Evolutionary conservation across 2,888 invertebrate genomes (phyloP).

Genomic region (Erebia aethiops): DNA sequence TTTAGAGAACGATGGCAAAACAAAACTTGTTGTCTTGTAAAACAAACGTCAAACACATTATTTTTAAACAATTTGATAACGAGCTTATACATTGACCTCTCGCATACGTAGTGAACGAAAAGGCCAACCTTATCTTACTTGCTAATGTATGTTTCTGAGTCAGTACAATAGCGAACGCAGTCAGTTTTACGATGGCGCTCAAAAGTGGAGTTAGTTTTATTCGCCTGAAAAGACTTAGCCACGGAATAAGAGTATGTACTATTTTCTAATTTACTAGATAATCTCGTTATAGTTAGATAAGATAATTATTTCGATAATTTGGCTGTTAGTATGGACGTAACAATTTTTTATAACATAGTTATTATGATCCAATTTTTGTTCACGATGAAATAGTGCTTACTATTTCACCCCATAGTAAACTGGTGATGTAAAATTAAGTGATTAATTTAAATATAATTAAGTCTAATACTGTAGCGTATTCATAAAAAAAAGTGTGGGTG

Average conservation of each 20-base stretch:
- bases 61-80: constrained; percentile 10
- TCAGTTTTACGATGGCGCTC: constrained; percentile 40
- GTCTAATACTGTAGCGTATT: too few relatives aligned
- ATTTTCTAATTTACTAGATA: not conserved
- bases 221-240: constrained; percentile 53
- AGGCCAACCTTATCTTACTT: constrained; percentile 60
- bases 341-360: too few relatives aligned
- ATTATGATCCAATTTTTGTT: too few relatives aligned
- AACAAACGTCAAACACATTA: not conserved
- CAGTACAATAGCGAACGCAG: constrained; percentile 41
- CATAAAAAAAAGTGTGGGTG: too few relatives aligned
- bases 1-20: not conserved
- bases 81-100: constrained; percentile 31
- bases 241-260: constrained; percentile 59
- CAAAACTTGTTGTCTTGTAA: not conserved
- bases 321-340: too few relatives aligned
- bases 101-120: constrained; percentile 21
- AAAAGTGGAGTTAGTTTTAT: constrained; percentile 60
- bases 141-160: constrained; percentile 61
- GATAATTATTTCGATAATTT: not conserved
- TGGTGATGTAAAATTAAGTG: too few relatives aligned
- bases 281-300: not conserved
- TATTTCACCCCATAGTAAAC: too few relatives aligned
- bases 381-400: too few relatives aligned
- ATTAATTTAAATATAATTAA: too few relatives aligned